Conservation (phyloP, 2,113 vertebrate species). For the Connochaetes taurinus region DNA sequence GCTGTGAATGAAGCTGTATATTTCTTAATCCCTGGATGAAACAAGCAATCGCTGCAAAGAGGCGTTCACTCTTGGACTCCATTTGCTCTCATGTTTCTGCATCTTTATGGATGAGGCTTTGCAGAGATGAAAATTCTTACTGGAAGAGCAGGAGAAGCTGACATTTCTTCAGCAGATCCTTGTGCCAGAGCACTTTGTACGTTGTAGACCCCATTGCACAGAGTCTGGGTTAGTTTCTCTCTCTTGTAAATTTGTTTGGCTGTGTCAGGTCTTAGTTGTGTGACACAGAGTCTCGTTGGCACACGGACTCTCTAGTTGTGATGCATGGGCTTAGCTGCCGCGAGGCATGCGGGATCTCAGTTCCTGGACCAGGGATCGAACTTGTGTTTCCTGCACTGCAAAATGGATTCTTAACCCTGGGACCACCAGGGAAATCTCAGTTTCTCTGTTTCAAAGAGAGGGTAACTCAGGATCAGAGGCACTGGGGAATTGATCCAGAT, state of each 20-base stretch:
- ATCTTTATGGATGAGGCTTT: neutral
- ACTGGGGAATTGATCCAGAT: neutral
- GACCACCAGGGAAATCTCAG: neutral
- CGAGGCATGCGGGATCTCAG: neutral
- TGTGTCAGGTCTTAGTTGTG: too few species aligned
- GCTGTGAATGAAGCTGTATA: neutral
- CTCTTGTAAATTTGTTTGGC: neutral
- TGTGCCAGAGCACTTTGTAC: neutral
- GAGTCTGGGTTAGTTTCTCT: neutral
- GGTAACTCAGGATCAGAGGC: neutral
- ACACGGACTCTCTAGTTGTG: neutral
- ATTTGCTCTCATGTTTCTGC: neutral
- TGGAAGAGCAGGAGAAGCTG: neutral
- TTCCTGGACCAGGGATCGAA: neutral
- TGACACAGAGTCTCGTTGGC: neutral
- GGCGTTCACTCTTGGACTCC: neutral
- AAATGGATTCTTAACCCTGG: neutral
- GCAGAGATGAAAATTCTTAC: neutral
- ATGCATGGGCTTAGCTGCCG: neutral
- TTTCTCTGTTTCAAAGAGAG: neutral
- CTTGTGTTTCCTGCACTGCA: neutral
- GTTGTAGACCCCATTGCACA: rapidly evolving
- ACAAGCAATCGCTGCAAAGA: neutral
- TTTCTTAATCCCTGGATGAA: neutral
- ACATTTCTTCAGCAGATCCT: neutral